Conservation (phyloP, 2,113 vertebrate genomes). For the Passer montanus region DNA sequence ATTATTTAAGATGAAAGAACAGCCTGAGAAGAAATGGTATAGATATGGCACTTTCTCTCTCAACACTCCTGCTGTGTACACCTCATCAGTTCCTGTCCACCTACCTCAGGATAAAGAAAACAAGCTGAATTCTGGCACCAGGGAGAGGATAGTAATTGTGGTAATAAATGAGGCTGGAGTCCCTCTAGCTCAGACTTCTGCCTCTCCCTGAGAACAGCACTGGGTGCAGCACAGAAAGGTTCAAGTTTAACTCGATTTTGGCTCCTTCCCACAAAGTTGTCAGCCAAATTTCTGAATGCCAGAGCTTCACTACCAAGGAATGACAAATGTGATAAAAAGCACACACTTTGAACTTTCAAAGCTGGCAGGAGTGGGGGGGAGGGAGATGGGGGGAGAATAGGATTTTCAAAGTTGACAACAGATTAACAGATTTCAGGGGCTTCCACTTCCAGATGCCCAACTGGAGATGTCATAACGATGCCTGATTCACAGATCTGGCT, state of each 20-base stretch:
- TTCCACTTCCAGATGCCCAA: conserved; percentile 44
- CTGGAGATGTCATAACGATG: not conserved
- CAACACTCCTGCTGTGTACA: not conserved
- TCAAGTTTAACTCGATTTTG: conserved; percentile 32
- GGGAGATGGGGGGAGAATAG: not conserved
- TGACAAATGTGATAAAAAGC: conserved; percentile 62
- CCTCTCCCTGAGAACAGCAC: not conserved
- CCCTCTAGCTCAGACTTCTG: not conserved
- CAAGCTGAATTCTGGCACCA: not conserved
- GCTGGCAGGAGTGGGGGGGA: not conserved
- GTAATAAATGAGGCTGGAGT: not conserved
- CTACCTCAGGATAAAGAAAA: not conserved
- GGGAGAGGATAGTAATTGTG: not conserved
- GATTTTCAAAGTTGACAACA: conserved; percentile 37
- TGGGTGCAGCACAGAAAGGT: conserved; percentile 25
- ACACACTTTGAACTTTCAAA: conserved; percentile 14
- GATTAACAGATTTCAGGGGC: conserved; percentile 57
- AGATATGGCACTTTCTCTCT: not conserved
- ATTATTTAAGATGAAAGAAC: not conserved
- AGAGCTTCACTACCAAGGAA: conserved; percentile 34
- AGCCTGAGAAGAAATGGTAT: not conserved
- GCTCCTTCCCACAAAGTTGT: conserved; percentile 40
- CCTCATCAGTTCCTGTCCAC: not conserved
- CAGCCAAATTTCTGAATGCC: conserved; percentile 36
- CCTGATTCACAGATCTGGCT: not conserved